Base-by-base conservation (phyloP, 2,113 vertebrate genomes). In the Leptocoma aspasia region DNA sequence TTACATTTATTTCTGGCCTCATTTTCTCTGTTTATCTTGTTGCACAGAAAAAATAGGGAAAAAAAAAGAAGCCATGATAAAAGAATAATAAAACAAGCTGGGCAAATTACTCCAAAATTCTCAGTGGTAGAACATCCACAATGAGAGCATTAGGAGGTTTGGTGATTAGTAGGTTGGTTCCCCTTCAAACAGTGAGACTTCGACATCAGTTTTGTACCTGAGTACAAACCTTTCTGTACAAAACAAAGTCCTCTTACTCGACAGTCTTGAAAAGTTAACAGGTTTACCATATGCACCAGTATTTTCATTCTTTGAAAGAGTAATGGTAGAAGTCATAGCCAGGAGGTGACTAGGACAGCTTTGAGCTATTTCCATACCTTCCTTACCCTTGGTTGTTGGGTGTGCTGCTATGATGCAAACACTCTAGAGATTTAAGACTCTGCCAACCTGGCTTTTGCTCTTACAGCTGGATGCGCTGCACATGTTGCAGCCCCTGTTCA, bases 171-270 rank as follows among this genome's bases (percentile, higher is more conserved):
- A 82, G 35, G 13, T 15, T 72, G 35, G 8, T 37, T 69, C 37
- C 26, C n/a, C n/a, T 82, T 28, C 37, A 18, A 66, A 66, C 18
- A 53, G 8, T 12, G 7, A 82, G 13, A 50, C 54, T 75, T 30
- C 2, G 0, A 27, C 13, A 52, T 31, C 50, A 35, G 26, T 59
- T 80, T 69, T 15, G 1, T 22, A 79, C n/a, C 7, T 0, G 1
- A 30, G 18, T 26, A 66, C 24, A 75, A 86, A 60, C 9, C 3
- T 16, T 68, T 23, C 45, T 4, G 17, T 17, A 76, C 0, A 0
- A 79, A 89, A 60, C 0, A 0, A 84, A 60, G 35, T 10, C 44
- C 45, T 82, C 37, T 39, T 47, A 77, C 45, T 47, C 7, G 2
- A 50, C 5, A 54, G 27, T 17, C 77, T 33, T 27, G 28, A 84